phyloP scores from a whole-genome alignment of 1,140 invertebrate species.

The Atopsyche davidsoni region DNA sequence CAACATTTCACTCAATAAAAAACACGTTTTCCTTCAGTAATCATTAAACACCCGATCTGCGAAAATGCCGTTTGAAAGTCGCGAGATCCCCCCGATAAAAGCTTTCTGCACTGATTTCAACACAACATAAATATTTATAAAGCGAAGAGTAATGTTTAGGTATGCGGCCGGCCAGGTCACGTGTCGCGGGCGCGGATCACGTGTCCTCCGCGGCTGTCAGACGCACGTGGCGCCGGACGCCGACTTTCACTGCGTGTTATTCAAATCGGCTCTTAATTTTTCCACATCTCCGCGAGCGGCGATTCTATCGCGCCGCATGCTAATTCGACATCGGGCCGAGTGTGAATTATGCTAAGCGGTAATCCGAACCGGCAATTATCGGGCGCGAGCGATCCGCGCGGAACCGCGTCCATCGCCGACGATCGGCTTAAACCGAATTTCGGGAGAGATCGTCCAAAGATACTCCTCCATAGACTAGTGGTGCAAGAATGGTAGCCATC shows the following conservation, averaged over 20 bases:
- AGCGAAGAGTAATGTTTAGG: no score
- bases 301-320: not conserved
- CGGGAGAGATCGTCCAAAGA: slow-evolving; percentile 6
- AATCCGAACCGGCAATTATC: not conserved
- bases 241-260: slow-evolving; percentile 10
- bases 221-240: slow-evolving; percentile 13
- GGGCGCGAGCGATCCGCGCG: not conserved
- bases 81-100: no score
- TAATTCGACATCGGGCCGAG: slow-evolving; percentile 3
- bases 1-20: no score
- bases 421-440: not conserved
- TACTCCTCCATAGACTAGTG: slow-evolving; percentile 20
- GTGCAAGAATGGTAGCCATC: slow-evolving; percentile 30
- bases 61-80: no score
- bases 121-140: no score
- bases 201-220: slow-evolving; percentile 14
- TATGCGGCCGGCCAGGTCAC: no score
- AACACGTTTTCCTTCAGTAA: no score
- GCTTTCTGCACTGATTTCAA: no score
- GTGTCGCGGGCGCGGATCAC: slow-evolving; percentile 3
- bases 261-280: not conserved
- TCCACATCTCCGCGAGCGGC: not conserved
- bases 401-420: not conserved
- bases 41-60: no score
- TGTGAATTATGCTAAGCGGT: slow-evolving; percentile 2